Conservation (phyloP, 1,140 invertebrate genomes). For the Eufriesea mexicana region DNA sequence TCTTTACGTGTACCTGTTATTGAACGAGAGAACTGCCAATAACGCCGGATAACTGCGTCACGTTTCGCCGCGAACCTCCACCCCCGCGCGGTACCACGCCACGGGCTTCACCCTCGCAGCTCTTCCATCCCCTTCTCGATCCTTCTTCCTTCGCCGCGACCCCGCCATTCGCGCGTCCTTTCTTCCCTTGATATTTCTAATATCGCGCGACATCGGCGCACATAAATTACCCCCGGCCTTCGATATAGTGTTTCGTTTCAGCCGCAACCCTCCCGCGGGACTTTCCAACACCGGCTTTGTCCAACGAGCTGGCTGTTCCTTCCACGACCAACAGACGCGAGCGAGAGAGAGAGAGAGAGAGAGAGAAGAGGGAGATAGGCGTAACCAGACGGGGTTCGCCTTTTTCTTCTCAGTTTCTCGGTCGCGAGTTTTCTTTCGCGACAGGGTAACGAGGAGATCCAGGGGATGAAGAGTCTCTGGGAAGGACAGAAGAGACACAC, state of each 20-base stretch:
- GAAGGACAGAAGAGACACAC: background rate
- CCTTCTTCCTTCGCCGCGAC: background rate
- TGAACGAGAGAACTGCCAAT: constrained; percentile 79
- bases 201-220: constrained; percentile 39
- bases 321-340: background rate
- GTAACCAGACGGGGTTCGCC: too few species aligned
- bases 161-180: background rate
- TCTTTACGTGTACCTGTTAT: constrained; percentile 77
- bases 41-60: constrained; percentile 77
- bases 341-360: too few species aligned
- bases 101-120: background rate
- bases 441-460: background rate
- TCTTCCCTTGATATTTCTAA: constrained; percentile 53
- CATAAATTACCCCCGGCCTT: constrained; percentile 45
- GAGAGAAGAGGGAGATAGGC: too few species aligned
- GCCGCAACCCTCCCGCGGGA: constrained; percentile 1
- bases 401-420: too few species aligned
- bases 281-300: background rate
- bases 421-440: too few species aligned
- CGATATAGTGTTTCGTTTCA: constrained; percentile 7
- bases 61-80: constrained; percentile 63
- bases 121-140: background rate
- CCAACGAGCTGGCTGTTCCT: background rate
- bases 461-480: background rate
- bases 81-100: background rate